phyloP scores from a whole-genome alignment of 2,113 vertebrate species.

The Actenoides lindsayi region DNA sequence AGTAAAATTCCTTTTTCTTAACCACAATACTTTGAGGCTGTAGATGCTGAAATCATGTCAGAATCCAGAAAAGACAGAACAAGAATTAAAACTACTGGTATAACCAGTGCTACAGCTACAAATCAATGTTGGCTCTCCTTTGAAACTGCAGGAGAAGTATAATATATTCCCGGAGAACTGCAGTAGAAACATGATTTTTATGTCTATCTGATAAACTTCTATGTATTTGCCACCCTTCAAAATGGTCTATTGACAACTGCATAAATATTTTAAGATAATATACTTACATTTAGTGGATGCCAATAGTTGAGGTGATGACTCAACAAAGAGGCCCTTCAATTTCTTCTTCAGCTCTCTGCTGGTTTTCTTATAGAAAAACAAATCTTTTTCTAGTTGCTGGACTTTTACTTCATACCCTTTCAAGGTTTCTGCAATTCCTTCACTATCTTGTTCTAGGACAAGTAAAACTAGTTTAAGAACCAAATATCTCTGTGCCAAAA shows the following conservation, averaged over 20 bases:
- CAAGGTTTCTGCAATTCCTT: conserved; percentile 67
- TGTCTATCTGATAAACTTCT: neutral
- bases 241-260: neutral
- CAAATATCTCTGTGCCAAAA: neutral
- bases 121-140: neutral
- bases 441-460: conserved; percentile 76
- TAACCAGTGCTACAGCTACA: neutral
- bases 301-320: conserved; percentile 27
- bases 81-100: neutral
- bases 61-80: neutral
- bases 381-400: conserved; percentile 88
- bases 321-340: conserved; percentile 73
- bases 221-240: neutral
- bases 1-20: neutral
- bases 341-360: conserved; percentile 88
- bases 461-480: conserved; percentile 52
- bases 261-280: neutral
- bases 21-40: neutral
- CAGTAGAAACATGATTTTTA: neutral
- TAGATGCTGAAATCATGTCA: neutral
- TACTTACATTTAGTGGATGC: conserved; percentile 60
- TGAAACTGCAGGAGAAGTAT: neutral
- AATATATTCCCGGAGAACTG: neutral
- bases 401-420: conserved; percentile 79
- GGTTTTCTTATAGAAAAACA: conserved; percentile 93